Evolutionary conservation across 2,113 vertebrate species (phyloP), one percentile per base, ranked within the genome.

Genomic region (Leptobrachium leishanense): DNA sequence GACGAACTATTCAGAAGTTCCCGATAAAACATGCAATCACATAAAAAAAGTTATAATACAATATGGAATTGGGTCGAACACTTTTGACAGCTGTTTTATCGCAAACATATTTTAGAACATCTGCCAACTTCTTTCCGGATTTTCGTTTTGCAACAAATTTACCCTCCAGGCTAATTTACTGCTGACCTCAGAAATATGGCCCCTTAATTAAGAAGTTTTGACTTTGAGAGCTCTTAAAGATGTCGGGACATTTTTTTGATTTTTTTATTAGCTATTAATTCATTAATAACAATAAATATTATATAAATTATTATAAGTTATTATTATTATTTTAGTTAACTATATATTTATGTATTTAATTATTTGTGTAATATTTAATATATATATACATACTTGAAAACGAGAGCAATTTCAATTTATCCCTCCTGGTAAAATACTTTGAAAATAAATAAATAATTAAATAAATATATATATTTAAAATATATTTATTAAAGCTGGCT

Each of bases 171-270:
- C 69, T 79, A 72, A 79, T 66, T 79, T 77, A 54, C 44, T 65
- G 68, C 69, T 79, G 77, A 79, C 77, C 77, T 79, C 46, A 41
- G 40, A 79, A 78, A 78, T 78, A 78, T 78, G 76, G 76, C 68
- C 76, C 31, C 44, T 78, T 78, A 78, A 78, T 78, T 78, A 78
- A 78, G 64, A 59, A 63, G n/a, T 59, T 69, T 77, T 69, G 75
- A 77, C 75, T 77, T 77, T 59, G 75, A n/a, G 46, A 68, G 57
- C 20, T n/a, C 40, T 53, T 59, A 77, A 62, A 70, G 42, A 41
- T 9, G 67, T 12, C 55, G 13, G 3, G 46, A 4, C 1, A 4
- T 50, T 50, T 31, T 50, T 50, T 50, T 50, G 1, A 50, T 50
- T 8, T 50, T 31, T 50, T 8, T 50, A 50, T 50, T 50, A 50